Base-by-base conservation (phyloP, 30 jellyfish, hydroid and myxozoan genomes). In the Calvadosia cruxmelitensis region DNA sequence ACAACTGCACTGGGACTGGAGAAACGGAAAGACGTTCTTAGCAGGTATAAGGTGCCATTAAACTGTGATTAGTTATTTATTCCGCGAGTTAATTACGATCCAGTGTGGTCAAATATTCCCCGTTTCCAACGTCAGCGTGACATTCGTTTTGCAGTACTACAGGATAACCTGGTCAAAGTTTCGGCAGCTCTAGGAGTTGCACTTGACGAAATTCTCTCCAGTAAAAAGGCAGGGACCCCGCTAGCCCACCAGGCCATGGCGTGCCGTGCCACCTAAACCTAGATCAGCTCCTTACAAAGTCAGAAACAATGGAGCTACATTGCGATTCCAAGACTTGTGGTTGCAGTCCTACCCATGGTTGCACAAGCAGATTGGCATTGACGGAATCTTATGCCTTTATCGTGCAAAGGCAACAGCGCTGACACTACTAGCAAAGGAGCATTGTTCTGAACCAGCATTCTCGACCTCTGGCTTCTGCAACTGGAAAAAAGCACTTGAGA, bases 1-100 rank as follows among this genome's bases (percentile, higher is more conserved):
- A 24, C 66, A 2, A 34, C 77, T 62, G 83, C 31, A 29, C 31
- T 73, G 48, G 77, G 83, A 23, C 2, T 53, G 36, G 74, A 34
- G 7, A 73, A 53, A 33, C 35, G 83, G 23, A 52, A 73, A 53
- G 83, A 73, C 10, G 34, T 73, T 29, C 64, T 28, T 1, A 76
- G 34, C 2, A 32, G 31, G 33, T 73, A 73, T 42, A 29, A 3
- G 33, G 61, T 49, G 24, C 83, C 83, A 13, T 50, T 24, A 33
- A 53, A 73, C 67, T 73, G 83, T 34, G 31, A 33, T n/a, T 26
- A 73, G 1, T 62, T 73, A 31, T 62, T 34, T 73, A 76, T 73
- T 13, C 76, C 77, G 16, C 32, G 50, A 34, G 49, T 53, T 23
- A 73, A 73, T 61, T n/a, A n/a, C n/a, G 83, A 73, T 16, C 76